phyloP scores from a whole-genome alignment of 2,888 invertebrate species.

The Eupithecia tripunctaria region DNA sequence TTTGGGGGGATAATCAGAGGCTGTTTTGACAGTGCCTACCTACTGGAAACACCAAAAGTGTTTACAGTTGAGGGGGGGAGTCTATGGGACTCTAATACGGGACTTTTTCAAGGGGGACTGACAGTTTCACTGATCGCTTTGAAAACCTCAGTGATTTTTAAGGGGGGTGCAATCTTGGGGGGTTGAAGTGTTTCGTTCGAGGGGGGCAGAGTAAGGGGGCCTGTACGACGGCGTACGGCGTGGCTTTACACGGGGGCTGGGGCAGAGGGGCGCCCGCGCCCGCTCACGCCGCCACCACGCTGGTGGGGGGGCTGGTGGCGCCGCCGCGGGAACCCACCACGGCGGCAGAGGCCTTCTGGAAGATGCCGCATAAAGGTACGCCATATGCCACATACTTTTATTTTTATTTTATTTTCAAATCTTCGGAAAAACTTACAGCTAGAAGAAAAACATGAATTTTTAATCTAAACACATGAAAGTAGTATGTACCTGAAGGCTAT shows the following conservation, averaged over 20 bases:
- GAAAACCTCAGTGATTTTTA: neutral
- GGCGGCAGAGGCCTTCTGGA: constrained; percentile 91
- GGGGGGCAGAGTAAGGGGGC: constrained; percentile 48
- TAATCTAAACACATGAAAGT: no score
- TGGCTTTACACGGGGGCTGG: constrained; percentile 85
- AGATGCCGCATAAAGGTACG: constrained; percentile 94
- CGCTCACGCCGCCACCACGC: constrained; percentile 84
- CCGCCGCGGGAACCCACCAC: constrained; percentile 89
- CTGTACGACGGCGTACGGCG: constrained; percentile 60
- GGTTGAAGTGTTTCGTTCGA: neutral
- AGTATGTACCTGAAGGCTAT: no score
- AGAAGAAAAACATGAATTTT: no score
- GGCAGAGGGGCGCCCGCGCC: constrained; percentile 86
- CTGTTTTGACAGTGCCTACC: neutral
- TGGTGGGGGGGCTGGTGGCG: constrained; percentile 87
- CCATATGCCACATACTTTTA: no score
- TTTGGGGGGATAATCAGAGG: neutral
- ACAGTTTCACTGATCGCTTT: neutral
- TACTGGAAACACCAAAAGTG: neutral
- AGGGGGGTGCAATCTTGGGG: neutral
- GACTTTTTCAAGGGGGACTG: neutral
- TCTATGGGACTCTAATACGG: neutral
- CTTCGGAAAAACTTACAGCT: no score
- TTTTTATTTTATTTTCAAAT: no score
- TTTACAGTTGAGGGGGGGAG: neutral